Percentiles rank a stretch among this genome's conserved stretches.
Evolutionary conservation across 1,140 invertebrate species (phyloP).

Genomic region (Drosophila nikananu): DNA sequence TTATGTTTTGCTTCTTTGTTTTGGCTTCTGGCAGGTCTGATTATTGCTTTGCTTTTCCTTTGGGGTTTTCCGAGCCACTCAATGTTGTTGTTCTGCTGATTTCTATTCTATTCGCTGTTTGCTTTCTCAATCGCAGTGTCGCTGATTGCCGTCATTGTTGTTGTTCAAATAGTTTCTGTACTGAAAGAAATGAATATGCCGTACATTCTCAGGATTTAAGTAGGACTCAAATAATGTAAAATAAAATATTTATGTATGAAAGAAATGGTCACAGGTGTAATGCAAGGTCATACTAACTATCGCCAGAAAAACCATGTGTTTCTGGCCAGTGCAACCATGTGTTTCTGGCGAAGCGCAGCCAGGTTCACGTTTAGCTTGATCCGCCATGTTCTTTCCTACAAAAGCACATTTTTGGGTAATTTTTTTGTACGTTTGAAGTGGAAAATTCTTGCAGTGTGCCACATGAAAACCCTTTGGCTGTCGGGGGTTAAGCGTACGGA

Average conservation of each 20-base stretch:
- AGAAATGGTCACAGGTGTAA: too few relatives aligned
- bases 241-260: too few relatives aligned
- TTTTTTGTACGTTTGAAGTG: too few relatives aligned
- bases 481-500: slow-evolving; percentile 18
- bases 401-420: neutral
- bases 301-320: too few relatives aligned
- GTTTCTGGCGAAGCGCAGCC: neutral
- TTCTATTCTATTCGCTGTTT: slow-evolving; percentile 59
- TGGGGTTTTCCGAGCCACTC: slow-evolving; percentile 18
- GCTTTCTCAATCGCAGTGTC: slow-evolving; percentile 67
- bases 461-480: slow-evolving; percentile 30
- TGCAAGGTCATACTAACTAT: too few relatives aligned
- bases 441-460: neutral
- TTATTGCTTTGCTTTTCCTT: slow-evolving; percentile 16
- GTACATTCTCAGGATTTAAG: neutral
- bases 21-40: slow-evolving; percentile 9
- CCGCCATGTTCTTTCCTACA: neutral
- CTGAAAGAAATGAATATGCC: neutral
- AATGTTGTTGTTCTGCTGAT: slow-evolving; percentile 40
- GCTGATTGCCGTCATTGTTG: slow-evolving; percentile 73
- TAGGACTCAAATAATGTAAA: too few relatives aligned
- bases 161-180: slow-evolving; percentile 13
- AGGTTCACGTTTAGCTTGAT: neutral
- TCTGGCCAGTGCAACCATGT: too few relatives aligned
- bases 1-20: neutral